Base-by-base conservation (phyloP, 2,888 invertebrate species). In the Synanthedon myopaeformis region DNA sequence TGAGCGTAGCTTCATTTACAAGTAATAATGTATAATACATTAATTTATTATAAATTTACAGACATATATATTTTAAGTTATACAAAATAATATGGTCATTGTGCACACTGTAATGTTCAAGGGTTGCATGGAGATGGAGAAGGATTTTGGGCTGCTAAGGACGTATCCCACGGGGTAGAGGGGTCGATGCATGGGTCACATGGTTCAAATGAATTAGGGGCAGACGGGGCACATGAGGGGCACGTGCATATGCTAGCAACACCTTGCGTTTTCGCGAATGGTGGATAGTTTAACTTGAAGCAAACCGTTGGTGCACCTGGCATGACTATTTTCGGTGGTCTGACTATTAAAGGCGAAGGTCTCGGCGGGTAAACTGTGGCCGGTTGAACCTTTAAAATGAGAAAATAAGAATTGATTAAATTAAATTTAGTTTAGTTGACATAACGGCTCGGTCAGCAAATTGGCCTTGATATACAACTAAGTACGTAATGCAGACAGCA, bases 271-370 rank as follows among this genome's bases (percentile, higher is more conserved):
- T 72, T 69, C 66, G 75, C 77, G 57, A 51, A 13, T 2, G 67
- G 60, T 0, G 76, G 74, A 0, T 76, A 70, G 58, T 76, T 72
- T 0, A 83, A 76, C 19, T 64, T 66, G 74, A 82, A 84, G 61
- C 69, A 69, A 55, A 84, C 71, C 41, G 71, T 73, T 0, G 83
- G 84, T 0, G 82, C 70, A 0, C 72, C 65, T 0, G 80, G 78
- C 0, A 83, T 73, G 6, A 67, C 42, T 56, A 84, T 77, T 63
- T 61, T 74, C 2, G 82, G 76, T 0, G 84, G 82, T 2, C 58
- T 63, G 5, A 83, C 66, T 4, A 80, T 55, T 1, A 84, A 63
- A 0, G 67, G 17, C 0, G 58, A 62, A 0, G 79, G 82, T 0
- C 56, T 54, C 0, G 80, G 76, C 0, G 77, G 74, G 17, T 64